These are phyloP conservation scores for Oryctes rhinoceros DNA, from an alignment of 1,140 invertebrate species.

Conservation along the genomic window DNA sequence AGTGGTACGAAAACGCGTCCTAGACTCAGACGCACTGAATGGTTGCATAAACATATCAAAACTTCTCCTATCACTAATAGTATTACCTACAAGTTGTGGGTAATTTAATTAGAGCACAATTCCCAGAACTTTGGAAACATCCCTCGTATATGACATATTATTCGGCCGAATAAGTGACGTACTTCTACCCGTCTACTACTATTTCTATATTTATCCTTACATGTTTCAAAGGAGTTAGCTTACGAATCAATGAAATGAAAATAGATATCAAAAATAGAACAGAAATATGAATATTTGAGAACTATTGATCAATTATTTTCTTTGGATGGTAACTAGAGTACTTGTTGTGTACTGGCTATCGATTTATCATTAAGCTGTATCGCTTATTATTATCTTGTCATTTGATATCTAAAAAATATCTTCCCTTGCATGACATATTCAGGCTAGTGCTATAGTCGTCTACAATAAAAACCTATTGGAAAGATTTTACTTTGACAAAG, in stretches of 20 bases:
- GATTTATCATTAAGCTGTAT: conserved; percentile 15
- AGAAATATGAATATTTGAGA: background rate
- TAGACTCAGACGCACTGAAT: too few relatives aligned
- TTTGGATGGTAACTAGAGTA: background rate
- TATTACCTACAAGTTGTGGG: too few relatives aligned
- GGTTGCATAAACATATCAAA: too few relatives aligned
- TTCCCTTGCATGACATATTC: background rate
- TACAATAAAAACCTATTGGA: background rate
- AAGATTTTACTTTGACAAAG: too few relatives aligned
- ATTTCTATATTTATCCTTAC: conserved; percentile 27
- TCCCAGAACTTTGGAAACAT: too few relatives aligned
- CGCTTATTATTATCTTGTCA: background rate
- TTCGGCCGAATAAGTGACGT: too few relatives aligned
- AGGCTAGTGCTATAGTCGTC: background rate
- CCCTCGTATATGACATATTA: background rate
- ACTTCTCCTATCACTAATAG: too few relatives aligned
- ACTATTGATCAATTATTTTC: background rate
- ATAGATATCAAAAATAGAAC: background rate
- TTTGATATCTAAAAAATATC: background rate
- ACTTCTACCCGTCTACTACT: background rate
- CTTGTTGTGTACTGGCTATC: background rate
- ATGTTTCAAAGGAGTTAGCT: background rate
- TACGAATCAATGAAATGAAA: background rate
- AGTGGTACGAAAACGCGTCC: too few relatives aligned
- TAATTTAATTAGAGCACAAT: too few relatives aligned